Evolutionary conservation across 2,888 invertebrate species (phyloP), one percentile per base, ranked within the genome.

Genomic region (Tupiocoris notatus): DNA sequence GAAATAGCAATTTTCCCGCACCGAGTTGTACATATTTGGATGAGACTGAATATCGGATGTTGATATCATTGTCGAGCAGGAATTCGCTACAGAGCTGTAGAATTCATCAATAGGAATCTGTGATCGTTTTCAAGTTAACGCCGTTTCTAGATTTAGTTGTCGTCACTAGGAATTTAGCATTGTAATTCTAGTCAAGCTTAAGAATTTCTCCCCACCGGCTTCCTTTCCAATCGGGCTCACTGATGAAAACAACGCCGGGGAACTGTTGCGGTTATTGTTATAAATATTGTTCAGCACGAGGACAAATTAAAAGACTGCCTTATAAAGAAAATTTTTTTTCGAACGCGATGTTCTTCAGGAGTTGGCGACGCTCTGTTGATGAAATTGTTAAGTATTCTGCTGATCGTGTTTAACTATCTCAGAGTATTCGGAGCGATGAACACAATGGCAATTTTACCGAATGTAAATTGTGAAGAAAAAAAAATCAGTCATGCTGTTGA

Each of bases 241-340:
- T 39, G 3, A 12, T 3, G 12, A 7, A 39, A 39, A 3, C 39
- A 12, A 39, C 39, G 39, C n/a, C n/a, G n/a, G n/a, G n/a, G n/a
- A n/a, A n/a, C n/a, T 23, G 63, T 65, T 65, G 23, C 23, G 12
- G 39, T 65, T 65, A 65, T 64, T 65, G 17, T 20, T 20, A 17
- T 3, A 23, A 63, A 63, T 39, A 65, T 39, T 39, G 17, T 65
- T 23, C 65, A 65, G 65, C 65, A 65, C 25, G 25, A 64, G 18
- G 25, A 65, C 23, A 39, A 57, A 65, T 18, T 65, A 65, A 57
- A 67, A 67, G 67, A 67, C 67, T 67, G 67, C 67, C 67, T 67
- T 57, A 18, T 54, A 67, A 24, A 66, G 54, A 18, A 24, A 25
- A 65, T 39, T 39, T 24, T 22, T 23, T 18, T 65, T 65, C 25